Percentiles rank a stretch among this genome's conserved stretches.
Evolutionary conservation across 2,888 invertebrate genomes (phyloP).

Genomic region (Lapara coniferarum): DNA sequence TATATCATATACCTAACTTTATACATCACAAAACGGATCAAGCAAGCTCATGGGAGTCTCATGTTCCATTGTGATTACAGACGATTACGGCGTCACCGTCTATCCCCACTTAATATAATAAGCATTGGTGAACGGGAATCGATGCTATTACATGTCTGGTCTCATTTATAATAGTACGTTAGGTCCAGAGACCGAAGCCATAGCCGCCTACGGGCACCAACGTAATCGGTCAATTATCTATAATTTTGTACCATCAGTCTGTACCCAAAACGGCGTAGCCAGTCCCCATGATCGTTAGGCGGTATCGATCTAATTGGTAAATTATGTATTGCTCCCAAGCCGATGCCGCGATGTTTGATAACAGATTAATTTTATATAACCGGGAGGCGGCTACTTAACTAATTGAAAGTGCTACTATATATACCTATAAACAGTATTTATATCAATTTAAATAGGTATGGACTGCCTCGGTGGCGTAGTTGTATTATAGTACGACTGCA

Average conservation of each 20-base stretch:
- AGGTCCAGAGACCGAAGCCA: slow-evolving; percentile 48
- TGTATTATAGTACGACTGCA: no score
- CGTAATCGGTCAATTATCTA: slow-evolving; percentile 80
- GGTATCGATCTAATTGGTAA: slow-evolving; percentile 77
- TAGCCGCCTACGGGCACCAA: slow-evolving; percentile 62
- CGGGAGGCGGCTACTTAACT: no score
- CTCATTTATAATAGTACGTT: slow-evolving; percentile 79
- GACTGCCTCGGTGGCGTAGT: no score
- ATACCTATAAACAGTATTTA: no score
- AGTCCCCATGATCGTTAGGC: slow-evolving; percentile 60
- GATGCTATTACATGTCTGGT: slow-evolving; percentile 79
- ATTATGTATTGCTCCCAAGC: slow-evolving; percentile 58
- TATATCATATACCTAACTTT: neutral
- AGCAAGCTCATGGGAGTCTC: slow-evolving; percentile 31
- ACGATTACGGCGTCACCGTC: slow-evolving; percentile 79
- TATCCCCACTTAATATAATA: slow-evolving; percentile 82
- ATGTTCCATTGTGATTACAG: slow-evolving; percentile 67
- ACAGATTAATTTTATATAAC: neutral
- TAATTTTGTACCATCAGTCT: slow-evolving; percentile 83
- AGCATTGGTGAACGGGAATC: slow-evolving; percentile 79
- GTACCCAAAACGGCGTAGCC: slow-evolving; percentile 64
- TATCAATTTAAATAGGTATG: no score
- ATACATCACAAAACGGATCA: slow-evolving; percentile 22
- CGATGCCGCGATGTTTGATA: slow-evolving; percentile 32
- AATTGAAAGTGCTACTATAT: no score